phyloP scores from a whole-genome alignment of 2,888 invertebrate genomes.

The Nymphalis c-album region DNA sequence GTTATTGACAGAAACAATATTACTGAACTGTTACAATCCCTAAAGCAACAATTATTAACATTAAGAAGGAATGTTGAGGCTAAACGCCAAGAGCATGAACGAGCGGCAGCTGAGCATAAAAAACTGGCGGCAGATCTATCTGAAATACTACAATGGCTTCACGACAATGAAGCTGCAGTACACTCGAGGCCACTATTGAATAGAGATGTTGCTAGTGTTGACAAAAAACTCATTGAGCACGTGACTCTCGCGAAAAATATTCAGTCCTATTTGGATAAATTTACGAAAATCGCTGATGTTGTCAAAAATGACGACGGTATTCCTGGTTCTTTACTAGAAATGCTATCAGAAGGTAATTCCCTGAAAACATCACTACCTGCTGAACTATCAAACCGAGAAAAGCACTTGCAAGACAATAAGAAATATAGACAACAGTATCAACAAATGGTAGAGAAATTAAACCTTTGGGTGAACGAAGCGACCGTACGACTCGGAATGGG shows the following conservation, averaged over 20 bases:
- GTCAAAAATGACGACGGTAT: conserved; percentile 89
- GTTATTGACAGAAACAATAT: conserved; percentile 93
- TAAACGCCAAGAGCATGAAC: conserved; percentile 92
- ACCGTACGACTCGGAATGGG: conserved; percentile 88
- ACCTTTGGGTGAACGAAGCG: conserved; percentile 92
- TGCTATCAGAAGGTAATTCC: conserved; percentile 91
- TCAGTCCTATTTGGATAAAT: conserved; percentile 85
- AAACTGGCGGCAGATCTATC: conserved; percentile 92
- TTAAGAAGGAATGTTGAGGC: conserved; percentile 91
- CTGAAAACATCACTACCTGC: conserved; percentile 88
- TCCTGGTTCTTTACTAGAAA: conserved; percentile 90
- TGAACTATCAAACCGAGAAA: conserved; percentile 90
- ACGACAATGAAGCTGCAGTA: conserved; percentile 89
- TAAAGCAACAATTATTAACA: conserved; percentile 91
- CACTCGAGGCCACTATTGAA: conserved; percentile 91
- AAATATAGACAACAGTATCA: conserved; percentile 89
- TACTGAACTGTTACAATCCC: conserved; percentile 91
- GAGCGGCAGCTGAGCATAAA: conserved; percentile 92
- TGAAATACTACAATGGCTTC: conserved; percentile 90
- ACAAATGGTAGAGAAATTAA: conserved; percentile 88
- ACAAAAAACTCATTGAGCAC: conserved; percentile 90
- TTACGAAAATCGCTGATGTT: conserved; percentile 85
- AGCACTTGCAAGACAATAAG: conserved; percentile 89
- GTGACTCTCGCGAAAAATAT: conserved; percentile 85
- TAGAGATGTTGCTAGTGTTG: conserved; percentile 89